Conservation (phyloP, 2,113 vertebrate species). For the Eudyptes chrysolophus region DNA sequence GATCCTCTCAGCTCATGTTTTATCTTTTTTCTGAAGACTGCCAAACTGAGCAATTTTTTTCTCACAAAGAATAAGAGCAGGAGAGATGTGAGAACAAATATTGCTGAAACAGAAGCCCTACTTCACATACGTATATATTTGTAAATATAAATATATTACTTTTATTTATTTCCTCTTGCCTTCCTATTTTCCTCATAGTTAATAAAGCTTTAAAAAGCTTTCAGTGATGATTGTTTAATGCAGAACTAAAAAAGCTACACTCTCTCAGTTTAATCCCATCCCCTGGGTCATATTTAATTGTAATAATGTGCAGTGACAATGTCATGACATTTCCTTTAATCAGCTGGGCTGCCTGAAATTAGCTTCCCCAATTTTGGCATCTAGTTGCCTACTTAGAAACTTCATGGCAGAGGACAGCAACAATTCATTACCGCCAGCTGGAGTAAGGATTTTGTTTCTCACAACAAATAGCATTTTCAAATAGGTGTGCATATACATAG, state of each 20-base stretch:
- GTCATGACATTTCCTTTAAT: background rate
- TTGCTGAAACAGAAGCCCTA: background rate
- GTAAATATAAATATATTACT: background rate
- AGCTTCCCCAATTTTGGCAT: background rate
- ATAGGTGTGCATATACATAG: background rate
- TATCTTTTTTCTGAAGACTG: background rate
- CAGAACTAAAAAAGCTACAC: background rate
- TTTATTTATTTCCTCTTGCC: background rate
- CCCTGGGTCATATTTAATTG: background rate
- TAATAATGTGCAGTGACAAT: background rate
- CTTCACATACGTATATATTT: background rate
- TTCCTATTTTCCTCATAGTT: background rate
- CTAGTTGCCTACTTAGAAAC: background rate
- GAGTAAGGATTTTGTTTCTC: background rate
- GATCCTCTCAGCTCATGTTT: background rate
- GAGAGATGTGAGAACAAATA: background rate
- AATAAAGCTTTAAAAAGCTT: background rate
- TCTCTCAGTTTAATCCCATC: background rate
- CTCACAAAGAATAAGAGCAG: background rate
- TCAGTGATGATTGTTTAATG: background rate
- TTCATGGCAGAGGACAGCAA: background rate
- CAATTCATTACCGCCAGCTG: background rate
- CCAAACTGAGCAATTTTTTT: background rate
- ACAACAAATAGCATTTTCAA: background rate
- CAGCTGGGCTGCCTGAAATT: background rate